These are phyloP conservation scores for Scomber colias DNA, from an alignment of 2,113 vertebrate species.

Conservation along the genomic window DNA sequence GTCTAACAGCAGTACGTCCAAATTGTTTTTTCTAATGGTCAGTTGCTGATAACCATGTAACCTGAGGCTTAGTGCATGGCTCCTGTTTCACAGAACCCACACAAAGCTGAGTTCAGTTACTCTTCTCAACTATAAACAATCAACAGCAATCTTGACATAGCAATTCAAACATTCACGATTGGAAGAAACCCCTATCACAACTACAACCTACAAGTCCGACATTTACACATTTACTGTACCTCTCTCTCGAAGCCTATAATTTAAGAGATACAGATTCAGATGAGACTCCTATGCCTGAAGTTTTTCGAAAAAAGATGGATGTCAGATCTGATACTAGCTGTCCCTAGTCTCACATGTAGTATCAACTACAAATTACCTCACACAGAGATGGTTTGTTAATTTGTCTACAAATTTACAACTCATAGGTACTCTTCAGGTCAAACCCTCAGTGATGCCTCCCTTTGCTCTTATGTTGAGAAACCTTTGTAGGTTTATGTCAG, in stretches of 20 bases:
- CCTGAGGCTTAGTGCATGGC: background rate
- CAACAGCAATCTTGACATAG: background rate
- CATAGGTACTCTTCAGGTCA: background rate
- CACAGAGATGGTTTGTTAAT: background rate
- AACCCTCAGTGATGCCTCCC: background rate
- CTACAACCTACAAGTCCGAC: background rate
- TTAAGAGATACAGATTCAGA: background rate
- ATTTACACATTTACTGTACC: background rate
- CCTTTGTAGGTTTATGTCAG: no score
- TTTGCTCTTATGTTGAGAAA: no score
- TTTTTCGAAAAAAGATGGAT: background rate
- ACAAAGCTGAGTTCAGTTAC: background rate
- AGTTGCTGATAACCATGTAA: background rate
- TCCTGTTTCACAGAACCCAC: background rate
- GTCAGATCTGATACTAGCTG: background rate
- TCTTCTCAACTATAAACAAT: background rate
- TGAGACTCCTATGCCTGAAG: background rate
- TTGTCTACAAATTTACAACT: background rate
- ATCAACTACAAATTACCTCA: background rate
- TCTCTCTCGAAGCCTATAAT: background rate
- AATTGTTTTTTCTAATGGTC: background rate
- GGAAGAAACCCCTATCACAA: background rate
- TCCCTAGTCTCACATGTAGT: background rate
- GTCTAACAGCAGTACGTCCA: background rate
- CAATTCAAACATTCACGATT: background rate